These are phyloP conservation scores for Chaetoderma sp. DNA, from an alignment of 2,888 invertebrate genomes.

Conservation along the genomic window DNA sequence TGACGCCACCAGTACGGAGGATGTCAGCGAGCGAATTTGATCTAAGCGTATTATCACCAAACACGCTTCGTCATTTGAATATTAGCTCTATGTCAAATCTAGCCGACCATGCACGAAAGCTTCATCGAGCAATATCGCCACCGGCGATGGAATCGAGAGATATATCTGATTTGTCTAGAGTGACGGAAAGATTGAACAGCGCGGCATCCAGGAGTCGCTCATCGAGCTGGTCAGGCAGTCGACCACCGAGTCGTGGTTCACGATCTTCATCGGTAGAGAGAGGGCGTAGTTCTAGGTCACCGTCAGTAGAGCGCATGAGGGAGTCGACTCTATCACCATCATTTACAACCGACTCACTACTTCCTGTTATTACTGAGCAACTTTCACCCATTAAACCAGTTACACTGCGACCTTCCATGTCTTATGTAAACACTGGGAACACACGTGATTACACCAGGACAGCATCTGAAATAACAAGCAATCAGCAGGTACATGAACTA, in stretches of 20 bases:
- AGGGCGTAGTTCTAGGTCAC: slow-evolving; percentile 32
- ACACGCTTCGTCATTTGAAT: slow-evolving; percentile 52
- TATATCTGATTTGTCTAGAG: slow-evolving; percentile 44
- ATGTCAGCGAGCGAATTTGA: too few relatives aligned
- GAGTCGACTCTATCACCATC: slow-evolving; percentile 25
- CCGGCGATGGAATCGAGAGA: slow-evolving; percentile 33
- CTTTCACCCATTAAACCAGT: too few relatives aligned
- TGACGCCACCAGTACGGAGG: too few relatives aligned
- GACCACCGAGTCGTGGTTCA: not conserved
- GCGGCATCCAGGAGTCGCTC: slow-evolving; percentile 54
- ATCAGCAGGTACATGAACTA: too few relatives aligned
- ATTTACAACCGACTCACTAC: too few relatives aligned
- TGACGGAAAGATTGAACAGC: slow-evolving; percentile 57
- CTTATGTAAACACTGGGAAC: too few relatives aligned
- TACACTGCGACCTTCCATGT: too few relatives aligned
- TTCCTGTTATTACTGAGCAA: too few relatives aligned
- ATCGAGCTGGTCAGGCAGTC: not conserved
- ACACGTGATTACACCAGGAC: too few relatives aligned
- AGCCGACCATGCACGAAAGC: too few relatives aligned
- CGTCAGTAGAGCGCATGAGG: slow-evolving; percentile 34
- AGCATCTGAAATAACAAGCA: too few relatives aligned
- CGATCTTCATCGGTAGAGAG: not conserved
- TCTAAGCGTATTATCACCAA: slow-evolving; percentile 49
- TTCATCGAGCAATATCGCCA: not conserved
- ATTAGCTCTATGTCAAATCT: too few relatives aligned